phyloP scores from a whole-genome alignment of 2,888 invertebrate species.

The Harpalus rubripes region DNA sequence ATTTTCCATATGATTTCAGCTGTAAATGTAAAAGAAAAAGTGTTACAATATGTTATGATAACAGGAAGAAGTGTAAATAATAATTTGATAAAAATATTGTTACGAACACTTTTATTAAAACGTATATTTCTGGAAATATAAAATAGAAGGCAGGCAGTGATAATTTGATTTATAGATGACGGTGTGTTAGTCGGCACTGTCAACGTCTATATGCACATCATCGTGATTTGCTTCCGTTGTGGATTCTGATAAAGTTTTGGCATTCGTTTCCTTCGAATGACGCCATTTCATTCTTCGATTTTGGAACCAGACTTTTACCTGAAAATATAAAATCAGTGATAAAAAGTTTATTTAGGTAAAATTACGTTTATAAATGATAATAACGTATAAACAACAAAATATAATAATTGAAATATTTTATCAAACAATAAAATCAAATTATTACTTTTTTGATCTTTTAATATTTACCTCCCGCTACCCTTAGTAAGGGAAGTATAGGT shows the following conservation, averaged over 20 bases:
- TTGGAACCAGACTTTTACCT: conserved; percentile 97
- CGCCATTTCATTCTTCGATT: conserved; percentile 81
- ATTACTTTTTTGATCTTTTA: no score
- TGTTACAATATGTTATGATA: neutral
- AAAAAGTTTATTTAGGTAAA: neutral
- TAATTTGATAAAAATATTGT: neutral
- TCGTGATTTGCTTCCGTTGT: conserved; percentile 75
- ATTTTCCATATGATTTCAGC: no score
- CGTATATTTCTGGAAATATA: neutral
- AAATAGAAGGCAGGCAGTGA: neutral
- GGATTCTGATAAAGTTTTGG: conserved; percentile 66
- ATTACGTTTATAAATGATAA: no score
- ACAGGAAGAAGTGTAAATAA: neutral
- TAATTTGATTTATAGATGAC: no score
- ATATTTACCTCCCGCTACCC: no score
- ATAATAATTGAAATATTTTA: no score
- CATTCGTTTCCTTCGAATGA: conserved; percentile 75
- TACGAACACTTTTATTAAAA: neutral
- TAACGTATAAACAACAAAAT: no score
- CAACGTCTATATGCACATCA: conserved; percentile 76
- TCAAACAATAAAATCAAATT: no score
- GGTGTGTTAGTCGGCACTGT: conserved; percentile 68
- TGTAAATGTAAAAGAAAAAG: neutral
- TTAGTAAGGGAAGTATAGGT: no score
- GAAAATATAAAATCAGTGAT: conserved; percentile 67